Conservation (phyloP, 2,113 vertebrate species). For the Perca fluviatilis region DNA sequence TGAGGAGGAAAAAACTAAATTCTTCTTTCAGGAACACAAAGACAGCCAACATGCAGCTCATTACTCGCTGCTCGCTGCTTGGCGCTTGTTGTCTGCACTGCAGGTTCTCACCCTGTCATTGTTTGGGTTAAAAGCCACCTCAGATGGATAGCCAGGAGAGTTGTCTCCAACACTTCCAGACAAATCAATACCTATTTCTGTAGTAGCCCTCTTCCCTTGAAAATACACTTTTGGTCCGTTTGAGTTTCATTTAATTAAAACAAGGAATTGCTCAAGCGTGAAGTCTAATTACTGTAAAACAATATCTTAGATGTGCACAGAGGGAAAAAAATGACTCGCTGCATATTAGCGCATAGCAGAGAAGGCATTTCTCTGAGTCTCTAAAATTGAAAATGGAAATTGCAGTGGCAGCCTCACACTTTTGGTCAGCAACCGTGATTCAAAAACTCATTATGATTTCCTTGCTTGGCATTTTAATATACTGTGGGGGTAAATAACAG, state of each 20-base stretch:
- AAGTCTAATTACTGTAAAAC: constrained; percentile 75
- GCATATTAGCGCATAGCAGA: constrained; percentile 49
- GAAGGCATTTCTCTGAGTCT: constrained; percentile 54
- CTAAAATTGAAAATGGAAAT: constrained; percentile 73
- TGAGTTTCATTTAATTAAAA: constrained; percentile 71
- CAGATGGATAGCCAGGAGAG: constrained; percentile 57
- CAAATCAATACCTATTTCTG: constrained; percentile 68
- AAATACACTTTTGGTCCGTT: constrained; percentile 56
- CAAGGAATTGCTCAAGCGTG: constrained; percentile 50
- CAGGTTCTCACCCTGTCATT: constrained; percentile 62
- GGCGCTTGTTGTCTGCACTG: constrained; percentile 32
- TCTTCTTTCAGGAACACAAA: constrained; percentile 33
- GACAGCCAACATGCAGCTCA: constrained; percentile 49
- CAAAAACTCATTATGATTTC: constrained; percentile 80
- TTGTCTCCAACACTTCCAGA: constrained; percentile 57
- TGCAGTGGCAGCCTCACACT: constrained; percentile 59
- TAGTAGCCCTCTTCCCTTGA: constrained; percentile 23
- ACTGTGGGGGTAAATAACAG: constrained; percentile 71
- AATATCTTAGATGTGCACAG: constrained; percentile 64
- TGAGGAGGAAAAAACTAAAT: constrained; percentile 37
- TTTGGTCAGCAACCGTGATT: constrained; percentile 68
- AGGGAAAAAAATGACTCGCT: constrained; percentile 15
- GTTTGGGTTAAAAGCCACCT: constrained; percentile 66
- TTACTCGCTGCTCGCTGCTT: constrained; percentile 41
- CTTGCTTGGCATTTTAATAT: constrained; percentile 78